Evolutionary conservation across 2,888 invertebrate genomes (phyloP), one percentile per base, ranked within the genome.

Genomic region (Kuschelorhynchus macadamiae): DNA sequence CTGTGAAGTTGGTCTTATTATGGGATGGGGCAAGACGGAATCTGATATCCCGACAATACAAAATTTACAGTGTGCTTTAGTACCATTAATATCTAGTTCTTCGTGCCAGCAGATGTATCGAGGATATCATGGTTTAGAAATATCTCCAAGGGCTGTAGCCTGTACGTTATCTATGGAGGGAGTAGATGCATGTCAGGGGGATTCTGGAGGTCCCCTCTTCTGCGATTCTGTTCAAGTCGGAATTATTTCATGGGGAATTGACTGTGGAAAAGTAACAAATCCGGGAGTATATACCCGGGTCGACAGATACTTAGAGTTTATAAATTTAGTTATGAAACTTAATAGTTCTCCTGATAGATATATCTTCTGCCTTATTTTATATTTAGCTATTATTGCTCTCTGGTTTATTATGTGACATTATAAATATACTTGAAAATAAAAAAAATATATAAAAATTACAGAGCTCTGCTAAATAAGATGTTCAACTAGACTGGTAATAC

Each of bases 141-240:
- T 9, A 8, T 4, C 11, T 33, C 14, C 17, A 5, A 1, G 1
- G 7, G 11, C 30, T 14, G 3, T 30, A 30, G 0, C 49, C 1
- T 59, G 59, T 16, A 59, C 59, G 5, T 49, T 59, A 14, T 59
- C 59, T 8, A 5, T 2, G 12, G 17, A 39, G 9, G 49, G 20
- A 25, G 41, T 39, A 14, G 56, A 56, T 30, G 41, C 55, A 17
- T 63, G 63, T 32, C 56, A 49, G 12, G 59, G 65, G 5, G 65
- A 65, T 30, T 65, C 65, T 8, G 65, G 65, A 1, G 65, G 65
- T 7, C 59, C 65, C 2, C 21, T 59, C n/a, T 5, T 65, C 12
- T 57, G 50, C 33, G 39, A 20, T 11, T 12, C 18, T 1, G 8
- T 33, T 1, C 59, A 50, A 57, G 30, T 33, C 1, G 65, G 65